Conservation (phyloP, 1,140 invertebrate species). For the Drosophila tani region DNA sequence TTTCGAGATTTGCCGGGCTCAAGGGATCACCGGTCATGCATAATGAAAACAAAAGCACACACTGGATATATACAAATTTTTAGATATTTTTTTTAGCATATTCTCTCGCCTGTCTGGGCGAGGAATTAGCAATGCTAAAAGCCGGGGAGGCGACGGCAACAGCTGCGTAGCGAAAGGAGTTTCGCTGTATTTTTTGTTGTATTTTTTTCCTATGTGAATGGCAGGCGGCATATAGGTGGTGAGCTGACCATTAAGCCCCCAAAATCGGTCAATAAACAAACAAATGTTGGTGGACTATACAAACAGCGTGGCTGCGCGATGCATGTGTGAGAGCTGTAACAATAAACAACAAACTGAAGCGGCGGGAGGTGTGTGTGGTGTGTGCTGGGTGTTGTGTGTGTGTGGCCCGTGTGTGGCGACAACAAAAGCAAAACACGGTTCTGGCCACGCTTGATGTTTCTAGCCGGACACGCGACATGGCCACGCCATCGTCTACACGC, state of each 20-base stretch:
- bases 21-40: constrained; percentile 22
- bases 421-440: constrained; percentile 52
- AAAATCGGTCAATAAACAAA: constrained; percentile 84
- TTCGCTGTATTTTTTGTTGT: background rate
- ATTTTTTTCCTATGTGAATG: constrained; percentile 10
- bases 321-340: constrained; percentile 68
- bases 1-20: constrained; percentile 24
- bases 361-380: background rate
- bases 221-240: constrained; percentile 40
- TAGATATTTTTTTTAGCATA: constrained; percentile 43
- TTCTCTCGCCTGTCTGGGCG: constrained; percentile 22
- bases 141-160: constrained; percentile 13
- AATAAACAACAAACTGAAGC: constrained; percentile 73
- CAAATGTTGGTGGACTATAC: constrained; percentile 76
- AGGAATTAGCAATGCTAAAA: constrained; percentile 53
- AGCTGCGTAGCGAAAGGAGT: constrained; percentile 24
- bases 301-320: constrained; percentile 50
- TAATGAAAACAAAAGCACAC: constrained; percentile 21
- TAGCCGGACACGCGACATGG: constrained; percentile 53
- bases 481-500: constrained; percentile 31
- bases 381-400: constrained; percentile 4
- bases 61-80: constrained; percentile 29
- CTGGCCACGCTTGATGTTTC: constrained; percentile 56
- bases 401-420: constrained; percentile 22
- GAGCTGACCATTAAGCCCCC: constrained; percentile 69